Conservation (phyloP, 2,113 vertebrate genomes). For the Mustela lutreola region DNA sequence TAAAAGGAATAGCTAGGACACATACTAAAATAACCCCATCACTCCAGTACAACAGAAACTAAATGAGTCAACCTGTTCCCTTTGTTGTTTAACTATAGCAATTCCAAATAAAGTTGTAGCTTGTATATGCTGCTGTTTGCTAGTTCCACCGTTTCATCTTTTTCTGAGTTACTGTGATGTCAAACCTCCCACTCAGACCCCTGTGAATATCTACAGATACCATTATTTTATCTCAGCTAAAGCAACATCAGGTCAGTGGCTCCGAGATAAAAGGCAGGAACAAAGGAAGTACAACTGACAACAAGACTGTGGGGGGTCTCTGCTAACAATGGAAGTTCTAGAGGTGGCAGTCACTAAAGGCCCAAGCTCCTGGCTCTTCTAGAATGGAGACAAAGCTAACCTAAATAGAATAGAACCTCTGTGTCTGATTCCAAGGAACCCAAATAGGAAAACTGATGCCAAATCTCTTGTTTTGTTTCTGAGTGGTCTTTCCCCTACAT, state of each 20-base stretch:
- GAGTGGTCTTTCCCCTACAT: background rate
- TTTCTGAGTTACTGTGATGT: conserved; percentile 56
- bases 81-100: conserved; percentile 73
- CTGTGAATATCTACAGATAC: conserved; percentile 59
- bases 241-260: conserved; percentile 28
- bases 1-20: conserved; percentile 62
- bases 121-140: conserved; percentile 33
- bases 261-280: conserved; percentile 23
- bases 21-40: conserved; percentile 57
- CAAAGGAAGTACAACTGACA: conserved; percentile 25
- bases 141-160: conserved; percentile 59
- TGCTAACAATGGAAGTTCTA: background rate
- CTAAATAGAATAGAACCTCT: background rate
- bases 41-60: conserved; percentile 59
- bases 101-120: conserved; percentile 64
- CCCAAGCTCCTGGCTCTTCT: background rate
- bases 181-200: conserved; percentile 38
- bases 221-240: conserved; percentile 60
- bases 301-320: background rate
- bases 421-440: background rate
- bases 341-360: background rate
- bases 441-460: background rate
- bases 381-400: background rate
- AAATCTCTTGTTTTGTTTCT: background rate
- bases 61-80: conserved; percentile 70